phyloP scores from a whole-genome alignment of 2,113 vertebrate genomes.

The Ophthalmotilapia sp. region DNA sequence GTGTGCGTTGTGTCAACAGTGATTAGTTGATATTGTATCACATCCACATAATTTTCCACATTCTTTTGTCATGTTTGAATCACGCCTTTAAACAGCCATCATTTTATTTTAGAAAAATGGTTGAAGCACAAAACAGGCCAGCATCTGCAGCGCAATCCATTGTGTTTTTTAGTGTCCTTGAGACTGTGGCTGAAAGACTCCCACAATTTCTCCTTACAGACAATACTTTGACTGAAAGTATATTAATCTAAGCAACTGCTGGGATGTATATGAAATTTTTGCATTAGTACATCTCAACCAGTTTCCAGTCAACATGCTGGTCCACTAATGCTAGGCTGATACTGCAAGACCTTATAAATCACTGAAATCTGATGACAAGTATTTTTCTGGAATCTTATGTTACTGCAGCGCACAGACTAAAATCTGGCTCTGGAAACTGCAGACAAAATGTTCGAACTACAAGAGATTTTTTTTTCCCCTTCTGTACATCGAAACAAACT shows the following conservation, averaged over 20 bases:
- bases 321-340: not conserved
- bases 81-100: not conserved
- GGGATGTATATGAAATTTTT: not conserved
- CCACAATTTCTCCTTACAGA: not conserved
- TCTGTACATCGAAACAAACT: not conserved
- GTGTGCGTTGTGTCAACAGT: not conserved
- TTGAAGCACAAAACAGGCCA: not conserved
- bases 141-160: not conserved
- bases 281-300: not conserved
- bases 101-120: not conserved
- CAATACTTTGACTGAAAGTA: not conserved
- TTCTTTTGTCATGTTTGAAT: not conserved
- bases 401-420: not conserved
- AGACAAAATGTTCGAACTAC: not conserved
- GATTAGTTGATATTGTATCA: not conserved
- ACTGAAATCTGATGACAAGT: not conserved
- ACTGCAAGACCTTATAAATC: not conserved
- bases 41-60: not conserved
- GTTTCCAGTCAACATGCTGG: not conserved
- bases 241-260: not conserved
- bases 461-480: fast-evolving
- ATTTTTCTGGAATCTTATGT: not conserved
- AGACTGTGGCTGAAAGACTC: not conserved
- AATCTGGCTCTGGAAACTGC: not conserved
- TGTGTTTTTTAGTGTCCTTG: not conserved